Percentiles rank a stretch among this genome's conserved stretches.
Evolutionary conservation across 2,113 vertebrate genomes (phyloP).

Genomic region (Oryzias celebensis): DNA sequence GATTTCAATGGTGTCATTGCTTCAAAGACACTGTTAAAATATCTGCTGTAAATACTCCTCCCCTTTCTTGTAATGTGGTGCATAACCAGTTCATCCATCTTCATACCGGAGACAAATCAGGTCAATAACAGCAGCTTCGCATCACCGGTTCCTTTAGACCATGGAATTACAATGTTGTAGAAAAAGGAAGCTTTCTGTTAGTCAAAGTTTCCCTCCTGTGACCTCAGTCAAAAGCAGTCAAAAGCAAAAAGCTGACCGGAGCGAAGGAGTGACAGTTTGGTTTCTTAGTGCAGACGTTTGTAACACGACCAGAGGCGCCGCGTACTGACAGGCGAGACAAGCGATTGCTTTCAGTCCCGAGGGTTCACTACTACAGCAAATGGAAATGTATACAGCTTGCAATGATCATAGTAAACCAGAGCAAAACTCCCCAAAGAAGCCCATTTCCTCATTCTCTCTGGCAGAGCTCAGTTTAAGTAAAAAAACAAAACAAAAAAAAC

Average conservation of each 20-base stretch:
- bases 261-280: too few species aligned
- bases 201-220: slow-evolving; percentile 16
- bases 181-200: slow-evolving; percentile 27
- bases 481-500: too few species aligned
- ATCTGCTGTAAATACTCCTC: slow-evolving; percentile 59
- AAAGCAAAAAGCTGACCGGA: too few species aligned
- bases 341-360: too few species aligned
- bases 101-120: slow-evolving; percentile 51
- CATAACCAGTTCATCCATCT: slow-evolving; percentile 57
- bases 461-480: neutral
- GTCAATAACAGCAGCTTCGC: slow-evolving; percentile 43
- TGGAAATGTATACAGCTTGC: too few species aligned
- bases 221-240: slow-evolving; percentile 15
- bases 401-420: too few species aligned
- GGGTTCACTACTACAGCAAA: too few species aligned
- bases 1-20: slow-evolving; percentile 68
- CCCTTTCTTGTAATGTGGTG: slow-evolving; percentile 49
- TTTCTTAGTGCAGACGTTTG: too few species aligned
- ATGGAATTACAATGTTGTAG: slow-evolving; percentile 23
- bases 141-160: slow-evolving; percentile 26
- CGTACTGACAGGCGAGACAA: too few species aligned
- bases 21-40: slow-evolving; percentile 68
- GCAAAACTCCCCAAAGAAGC: too few species aligned
- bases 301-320: too few species aligned
- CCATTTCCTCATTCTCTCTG: too few species aligned